Evolutionary conservation across 2,797 vertebrate species (phyloP), one percentile per base, ranked within the genome.

Genomic region (Myotis findleyi): DNA sequence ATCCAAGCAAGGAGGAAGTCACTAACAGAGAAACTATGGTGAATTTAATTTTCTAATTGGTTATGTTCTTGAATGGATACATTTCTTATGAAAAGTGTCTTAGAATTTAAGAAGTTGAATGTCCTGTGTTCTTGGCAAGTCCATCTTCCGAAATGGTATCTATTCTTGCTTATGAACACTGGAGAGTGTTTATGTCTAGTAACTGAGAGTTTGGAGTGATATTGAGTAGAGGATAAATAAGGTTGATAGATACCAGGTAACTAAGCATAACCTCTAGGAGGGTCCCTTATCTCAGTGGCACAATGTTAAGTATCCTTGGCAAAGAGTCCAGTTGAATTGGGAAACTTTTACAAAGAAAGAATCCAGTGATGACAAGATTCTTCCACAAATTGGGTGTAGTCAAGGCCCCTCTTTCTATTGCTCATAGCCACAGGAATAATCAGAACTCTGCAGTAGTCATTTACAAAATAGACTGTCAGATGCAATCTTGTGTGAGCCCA

Each of bases 301-400:
- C 14, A 49, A 55, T 18, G 75, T 36, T 62, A 57, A 64, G 3
- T 55, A 21, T 75, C 55, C 25, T 79, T 23, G 6, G 44, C 53
- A 71, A 87, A 85, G 21, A 80, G 21, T 53, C 47, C n/a, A 57
- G 5, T 8, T 87, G 81, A 90, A 90, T 12, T 71, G 12, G 44
- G 27, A 91, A 93, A 92, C 3, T 7, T 79, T 90, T 62, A 81
- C 13, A 95, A 47, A 72, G 59, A 87, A 94, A 87, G 30, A 72
- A 72, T 80, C 92, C 44, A 55, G 2, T 18, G 9, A 17, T 79
- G 14, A 77, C 18, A 38, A 88, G 1, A 55, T 88, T 41, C 18
- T 90, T 92, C 75, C 33, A 93, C 41, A 94, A 85, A 47, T n/a
- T 51, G 14, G 7, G n/a, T 53, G 7, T 8, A 49, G 21, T 62